Conservation (phyloP, 2,113 vertebrate genomes). For the Paramormyrops kingsleyae region DNA sequence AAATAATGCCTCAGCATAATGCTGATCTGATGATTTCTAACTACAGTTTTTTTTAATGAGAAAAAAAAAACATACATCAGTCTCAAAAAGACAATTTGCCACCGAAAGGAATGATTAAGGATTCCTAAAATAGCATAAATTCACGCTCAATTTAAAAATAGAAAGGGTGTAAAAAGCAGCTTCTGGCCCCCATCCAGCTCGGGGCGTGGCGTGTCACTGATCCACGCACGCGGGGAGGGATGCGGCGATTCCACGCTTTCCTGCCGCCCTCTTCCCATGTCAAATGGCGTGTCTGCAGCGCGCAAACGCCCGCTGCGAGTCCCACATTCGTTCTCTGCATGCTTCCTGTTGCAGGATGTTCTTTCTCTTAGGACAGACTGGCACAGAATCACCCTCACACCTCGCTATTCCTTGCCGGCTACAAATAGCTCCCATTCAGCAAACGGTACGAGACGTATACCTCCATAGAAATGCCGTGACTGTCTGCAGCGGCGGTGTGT, state of each 20-base stretch:
- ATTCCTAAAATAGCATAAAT: background rate
- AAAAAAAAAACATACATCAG: background rate
- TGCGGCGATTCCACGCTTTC: background rate
- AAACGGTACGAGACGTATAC: no score
- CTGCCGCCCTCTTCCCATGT: background rate
- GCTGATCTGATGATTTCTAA: background rate
- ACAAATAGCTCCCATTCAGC: background rate
- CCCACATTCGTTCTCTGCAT: background rate
- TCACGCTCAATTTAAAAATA: background rate
- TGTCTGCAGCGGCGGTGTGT: background rate
- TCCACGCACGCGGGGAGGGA: background rate
- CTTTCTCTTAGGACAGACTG: background rate
- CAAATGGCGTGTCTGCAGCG: background rate
- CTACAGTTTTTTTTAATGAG: background rate
- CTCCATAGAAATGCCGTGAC: background rate
- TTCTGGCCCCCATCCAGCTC: background rate
- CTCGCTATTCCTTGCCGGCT: background rate
- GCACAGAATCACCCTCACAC: background rate
- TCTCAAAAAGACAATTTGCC: background rate
- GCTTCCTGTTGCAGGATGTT: slow-evolving; percentile 1
- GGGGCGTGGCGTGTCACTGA: background rate
- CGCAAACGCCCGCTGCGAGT: background rate
- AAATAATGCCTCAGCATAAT: background rate
- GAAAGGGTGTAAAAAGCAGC: background rate
- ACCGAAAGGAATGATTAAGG: background rate